Conservation (phyloP, 2,797 vertebrate genomes). For the Parotocinclus haroldoi region DNA sequence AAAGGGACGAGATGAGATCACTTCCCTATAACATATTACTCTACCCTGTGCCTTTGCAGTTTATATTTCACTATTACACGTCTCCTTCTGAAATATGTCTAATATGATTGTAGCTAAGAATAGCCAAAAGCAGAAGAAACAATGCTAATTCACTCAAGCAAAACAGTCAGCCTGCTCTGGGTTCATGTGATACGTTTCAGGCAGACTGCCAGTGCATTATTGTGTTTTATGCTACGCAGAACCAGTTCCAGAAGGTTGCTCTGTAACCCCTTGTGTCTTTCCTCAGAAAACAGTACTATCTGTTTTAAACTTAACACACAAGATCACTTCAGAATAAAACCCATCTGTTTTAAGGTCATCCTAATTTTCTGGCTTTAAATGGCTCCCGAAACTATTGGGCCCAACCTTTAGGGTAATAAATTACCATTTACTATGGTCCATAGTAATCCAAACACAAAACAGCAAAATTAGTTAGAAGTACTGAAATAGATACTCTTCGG, state of each 20-base stretch:
- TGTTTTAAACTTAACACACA: not conserved
- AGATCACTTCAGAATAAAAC: not conserved
- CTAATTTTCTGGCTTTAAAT: constrained; percentile 10
- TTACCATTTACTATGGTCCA: not conserved
- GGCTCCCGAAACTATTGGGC: not conserved
- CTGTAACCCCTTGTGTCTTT: constrained; percentile 5
- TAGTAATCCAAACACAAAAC: not conserved
- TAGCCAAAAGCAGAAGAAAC: not conserved
- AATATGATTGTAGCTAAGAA: constrained; percentile 31
- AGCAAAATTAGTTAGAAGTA: too few species aligned
- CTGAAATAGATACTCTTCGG: too few species aligned
- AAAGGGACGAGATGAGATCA: constrained; percentile 44
- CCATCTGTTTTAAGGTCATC: constrained; percentile 1
- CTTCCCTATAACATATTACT: too few species aligned
- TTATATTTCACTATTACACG: constrained; percentile 23
- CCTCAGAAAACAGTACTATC: constrained; percentile 6
- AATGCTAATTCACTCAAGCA: too few species aligned
- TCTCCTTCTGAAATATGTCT: constrained; percentile 18
- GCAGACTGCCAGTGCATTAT: constrained; percentile 33
- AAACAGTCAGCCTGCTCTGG: constrained; percentile 3
- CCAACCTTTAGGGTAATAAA: constrained; percentile 4
- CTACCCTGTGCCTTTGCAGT: constrained; percentile 13
- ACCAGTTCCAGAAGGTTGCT: constrained; percentile 49
- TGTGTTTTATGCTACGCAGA: constrained; percentile 43
- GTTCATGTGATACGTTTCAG: constrained; percentile 36